Base-by-base conservation (phyloP, 2,113 vertebrate genomes). In the Amphiprion ocellaris region DNA sequence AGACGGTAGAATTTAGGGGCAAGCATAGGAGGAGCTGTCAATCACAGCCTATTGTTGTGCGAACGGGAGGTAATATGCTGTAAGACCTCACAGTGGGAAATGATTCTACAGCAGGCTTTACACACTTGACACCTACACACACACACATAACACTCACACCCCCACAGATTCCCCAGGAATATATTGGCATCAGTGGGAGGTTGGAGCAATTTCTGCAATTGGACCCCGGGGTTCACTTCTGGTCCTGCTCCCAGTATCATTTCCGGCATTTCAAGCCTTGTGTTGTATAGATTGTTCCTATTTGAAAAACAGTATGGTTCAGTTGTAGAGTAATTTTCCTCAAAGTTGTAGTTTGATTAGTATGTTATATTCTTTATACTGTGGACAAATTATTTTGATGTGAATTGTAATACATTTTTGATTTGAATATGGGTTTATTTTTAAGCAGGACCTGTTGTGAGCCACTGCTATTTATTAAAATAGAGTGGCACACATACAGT, bases 31-130 rank as follows among this genome's bases (percentile, higher is more conserved):
- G 75, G 68, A 82, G 68, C 84, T 89, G 92, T 90, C 91, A 92
- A 73, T 94, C 90, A 89, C 10, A 8, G 67, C 65, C 72, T 78
- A 76, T 91, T 91, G 88, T 84, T 82, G 83, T 76, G 69, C 66
- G 46, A 86, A 82, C 73, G 76, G 85, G 81, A 79, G 89, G 84
- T 89, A 87, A 92, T 86, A 83, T 72, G 80, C 84, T 89, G 85
- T 87, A 88, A 85, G 81, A 83, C 72, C 74, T 88, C 87, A 55
- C 89, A 83, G 90, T 55, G 77, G 77, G 88, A 79, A 80, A 77
- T 47, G 46, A 77, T 88, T 83, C 21, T 64, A 79, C 87, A 81
- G 86, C 83, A 69, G 69, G 73, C 72, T 88, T 84, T 56, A 74
- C 53, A 56, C 82, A 69, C 74, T 81, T 44, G 49, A 52, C 58